Percentiles rank a stretch among this genome's conserved stretches.
These are phyloP conservation scores for Eptesicus fuscus DNA, from an alignment of 2,113 vertebrate species.

Conservation along the genomic window DNA sequence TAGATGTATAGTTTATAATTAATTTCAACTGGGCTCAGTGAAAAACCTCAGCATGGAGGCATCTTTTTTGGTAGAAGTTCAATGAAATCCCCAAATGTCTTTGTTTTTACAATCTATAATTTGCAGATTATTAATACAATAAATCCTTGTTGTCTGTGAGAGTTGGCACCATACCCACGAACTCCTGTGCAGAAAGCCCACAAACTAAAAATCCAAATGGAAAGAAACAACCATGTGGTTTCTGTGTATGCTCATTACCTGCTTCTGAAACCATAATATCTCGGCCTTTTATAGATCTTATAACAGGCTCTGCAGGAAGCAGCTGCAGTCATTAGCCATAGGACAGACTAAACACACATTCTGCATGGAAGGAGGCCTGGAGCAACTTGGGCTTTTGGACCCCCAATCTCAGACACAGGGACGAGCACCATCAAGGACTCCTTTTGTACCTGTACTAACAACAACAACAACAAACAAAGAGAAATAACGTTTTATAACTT, in stretches of 20 bases:
- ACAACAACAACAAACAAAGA: neutral
- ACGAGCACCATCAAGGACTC: neutral
- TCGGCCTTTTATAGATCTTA: slow-evolving; percentile 71
- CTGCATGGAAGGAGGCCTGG: slow-evolving; percentile 47
- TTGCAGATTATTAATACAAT: slow-evolving; percentile 80
- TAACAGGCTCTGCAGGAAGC: slow-evolving; percentile 72
- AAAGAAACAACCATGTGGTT: slow-evolving; percentile 71
- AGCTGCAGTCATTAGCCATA: slow-evolving; percentile 69
- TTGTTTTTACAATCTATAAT: slow-evolving; percentile 75
- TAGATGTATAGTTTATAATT: slow-evolving; percentile 76
- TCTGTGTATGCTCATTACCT: slow-evolving; percentile 76
- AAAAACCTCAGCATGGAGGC: slow-evolving; percentile 73
- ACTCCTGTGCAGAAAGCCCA: slow-evolving; percentile 74
- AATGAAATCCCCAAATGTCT: slow-evolving; percentile 77
- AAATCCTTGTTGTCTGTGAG: slow-evolving; percentile 77
- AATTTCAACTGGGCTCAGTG: slow-evolving; percentile 71
- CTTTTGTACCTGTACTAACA: neutral
- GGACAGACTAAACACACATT: slow-evolving; percentile 63
- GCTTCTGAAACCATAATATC: slow-evolving; percentile 74
- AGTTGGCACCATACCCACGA: slow-evolving; percentile 71
- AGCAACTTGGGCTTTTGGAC: neutral
- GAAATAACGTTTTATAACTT: neutral
- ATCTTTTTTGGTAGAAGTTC: slow-evolving; percentile 75
- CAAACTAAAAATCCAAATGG: slow-evolving; percentile 71
- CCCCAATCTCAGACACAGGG: neutral